Base-by-base conservation (phyloP, 2,888 invertebrate genomes). In the Dioctria linearis region DNA sequence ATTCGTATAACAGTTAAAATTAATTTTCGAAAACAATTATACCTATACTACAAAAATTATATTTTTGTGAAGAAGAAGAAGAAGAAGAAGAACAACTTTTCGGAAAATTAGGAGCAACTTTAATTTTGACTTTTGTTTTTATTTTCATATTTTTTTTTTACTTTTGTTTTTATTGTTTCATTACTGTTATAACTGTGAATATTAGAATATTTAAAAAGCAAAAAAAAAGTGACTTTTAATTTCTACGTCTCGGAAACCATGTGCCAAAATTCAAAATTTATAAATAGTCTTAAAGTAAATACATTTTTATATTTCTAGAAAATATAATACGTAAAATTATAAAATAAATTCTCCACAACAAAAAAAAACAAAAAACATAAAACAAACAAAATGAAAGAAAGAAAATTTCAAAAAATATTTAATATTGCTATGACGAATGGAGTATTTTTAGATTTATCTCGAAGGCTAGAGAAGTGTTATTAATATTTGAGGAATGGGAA, bases 191-290 rank as follows among this genome's bases (percentile, higher is more conserved):
- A 11, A 54, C 54, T 54, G 54, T 54, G 54, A 54, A 54, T 54
- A 54, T 54, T 54, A 11, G 11, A 3, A n/a, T 54, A 54, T 54
- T n/a, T 8, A 65, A 39, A 49, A 59, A n/a, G 39, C 78, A 61
- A 25, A 65, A 57, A 61, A 61, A 57, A 43, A 54, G 13, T 57
- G 39, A 61, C 37, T 61, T 42, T 80, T 78, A 54, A 78, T 82
- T 82, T 80, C 61, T 46, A 82, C 43, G 78, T 82, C 81, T 81
- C 81, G 82, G 81, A 82, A 82, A 82, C 81, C 80, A 81, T 78
- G 82, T 82, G 82, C 82, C 81, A 82, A 82, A 82, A 82, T 82
- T 82, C 59, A 73, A 80, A 80, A 81, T 59, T 46, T 42, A 49
- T 71, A 42, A 66, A 78, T 40, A 66, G 25, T 51, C 46, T 59